Evolutionary conservation across 2,113 vertebrate genomes (phyloP), one percentile per base, ranked within the genome.

Genomic region (Myotis lucifugus): DNA sequence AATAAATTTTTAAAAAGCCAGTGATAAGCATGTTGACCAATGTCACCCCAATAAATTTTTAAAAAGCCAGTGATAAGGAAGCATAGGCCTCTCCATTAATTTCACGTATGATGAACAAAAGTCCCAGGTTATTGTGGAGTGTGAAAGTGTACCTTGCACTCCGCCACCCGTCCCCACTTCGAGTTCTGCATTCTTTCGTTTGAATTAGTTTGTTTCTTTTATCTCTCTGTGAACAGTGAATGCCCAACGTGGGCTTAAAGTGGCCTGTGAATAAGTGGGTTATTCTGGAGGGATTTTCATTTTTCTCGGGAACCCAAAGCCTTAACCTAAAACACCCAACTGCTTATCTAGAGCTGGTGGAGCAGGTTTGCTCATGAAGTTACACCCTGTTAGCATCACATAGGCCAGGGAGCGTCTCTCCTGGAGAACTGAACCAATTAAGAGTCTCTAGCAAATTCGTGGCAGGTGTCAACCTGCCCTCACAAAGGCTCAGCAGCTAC

Each of bases 341-440:
- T 76, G 25, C 72, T 91, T n/a, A 15, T 85, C 69, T 76, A 56
- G 78, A 92, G 34, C 82, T 96, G 88, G 92, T 73, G 37, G 87
- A 96, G 48, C 94, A 88, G 90, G 92, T 96, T 96, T 95, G 42
- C 32, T 25, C 34, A 64, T 70, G 76, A 86, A 92, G 67, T 37
- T 50, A 76, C 88, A 81, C 82, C 77, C 82, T 52, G 48, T 54
- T 86, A 78, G 52, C 81, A 76, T 92, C 76, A n/a, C 0, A 0
- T 50, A 64, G 42, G 70, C 85, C 29, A 14, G 37, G 48, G 34
- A 86, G 78, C 18, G 34, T 90, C 25, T 93, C 37, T 88, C 40
- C 52, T n/a, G 23, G 66, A 90, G 90, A 90, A 92, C 42, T 29
- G 46, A 95, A 90, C 82, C 88, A 95, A 69, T 90, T 82, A 89